Base-by-base conservation (phyloP, 2,888 invertebrate genomes). In the Miltochrista miniata region DNA sequence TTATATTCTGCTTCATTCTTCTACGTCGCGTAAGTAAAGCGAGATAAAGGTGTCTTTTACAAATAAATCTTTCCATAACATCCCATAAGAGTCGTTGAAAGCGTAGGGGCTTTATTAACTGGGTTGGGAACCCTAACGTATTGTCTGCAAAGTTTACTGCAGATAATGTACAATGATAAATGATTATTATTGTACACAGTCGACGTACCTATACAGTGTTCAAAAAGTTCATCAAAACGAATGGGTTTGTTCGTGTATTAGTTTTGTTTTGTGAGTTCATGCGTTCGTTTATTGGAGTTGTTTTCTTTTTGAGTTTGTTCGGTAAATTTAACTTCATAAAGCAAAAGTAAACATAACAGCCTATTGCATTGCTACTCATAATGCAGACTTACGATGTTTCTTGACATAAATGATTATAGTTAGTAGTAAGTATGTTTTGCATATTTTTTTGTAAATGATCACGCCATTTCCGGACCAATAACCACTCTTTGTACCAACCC, bases 1-100 rank as follows among this genome's bases (percentile, higher is more conserved):
- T 14, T n/a, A n/a, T n/a, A n/a, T n/a, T n/a, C n/a, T n/a, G 14
- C 5, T 14, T 14, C 14, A 36, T 36, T 10, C 14, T 36, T 14
- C 14, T 2, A 10, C 10, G 10, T 13, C 14, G 15, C 14, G 3
- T 36, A 10, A 3, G 15, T 36, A 1, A 36, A 10, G 7, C 9
- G 36, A 15, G 14, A 36, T 36, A 45, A 37, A 36, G 13, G 44
- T 35, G 34, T 34, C 34, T n/a, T 11, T 11, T 34, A 3, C 37
- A 24, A 37, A 45, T 45, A 37, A 37, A 45, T 45, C 36, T 45
- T n/a, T 24, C 45, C 45, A 31, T 45, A 45, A 45, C 37, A 45
- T 45, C 45, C 37, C 45, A 13, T 30, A 29, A 29, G 45, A 30
- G 37, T 37, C 14, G 45, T 37, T 37, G 30, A 14, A 35, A 35